Evolutionary conservation across 2,888 invertebrate genomes (phyloP).

Genomic region (Lobophora halterata): DNA sequence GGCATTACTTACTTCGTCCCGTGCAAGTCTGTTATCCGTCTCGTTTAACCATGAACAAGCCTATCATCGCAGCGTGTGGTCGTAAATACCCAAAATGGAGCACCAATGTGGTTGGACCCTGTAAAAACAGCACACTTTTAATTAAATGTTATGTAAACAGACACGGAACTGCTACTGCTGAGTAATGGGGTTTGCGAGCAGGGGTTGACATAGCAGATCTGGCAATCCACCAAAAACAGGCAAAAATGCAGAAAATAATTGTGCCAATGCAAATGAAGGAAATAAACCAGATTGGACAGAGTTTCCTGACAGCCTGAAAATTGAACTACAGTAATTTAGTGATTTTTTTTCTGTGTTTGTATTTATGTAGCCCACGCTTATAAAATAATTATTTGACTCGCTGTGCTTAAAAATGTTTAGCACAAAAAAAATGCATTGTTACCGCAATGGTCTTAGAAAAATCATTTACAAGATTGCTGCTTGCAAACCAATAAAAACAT

Average conservation of each 20-base stretch:
- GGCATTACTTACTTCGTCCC: too few species aligned
- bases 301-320: slow-evolving; percentile 14
- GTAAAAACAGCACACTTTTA: slow-evolving; percentile 54
- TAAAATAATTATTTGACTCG: too few species aligned
- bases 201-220: slow-evolving; percentile 18
- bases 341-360: too few species aligned
- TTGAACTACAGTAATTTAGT: slow-evolving; percentile 4
- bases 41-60: slow-evolving; percentile 3
- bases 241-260: slow-evolving; percentile 23
- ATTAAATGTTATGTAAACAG: slow-evolving; percentile 67
- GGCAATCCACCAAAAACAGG: slow-evolving; percentile 20
- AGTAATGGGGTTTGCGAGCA: slow-evolving; percentile 40
- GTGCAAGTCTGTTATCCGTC: slow-evolving; percentile 4
- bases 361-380: too few species aligned
- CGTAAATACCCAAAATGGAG: slow-evolving; percentile 36
- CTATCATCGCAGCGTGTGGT: slow-evolving; percentile 18
- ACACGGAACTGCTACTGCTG: slow-evolving; percentile 43
- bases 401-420: too few species aligned
- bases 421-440: too few species aligned
- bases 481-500: too few species aligned
- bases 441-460: too few species aligned
- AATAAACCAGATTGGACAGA: slow-evolving; percentile 11
- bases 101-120: slow-evolving; percentile 36
- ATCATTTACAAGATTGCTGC: too few species aligned
- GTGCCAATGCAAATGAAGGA: slow-evolving; percentile 20